These are phyloP conservation scores for Aegithalos caudatus DNA, from an alignment of 2,113 vertebrate genomes.

Conservation along the genomic window DNA sequence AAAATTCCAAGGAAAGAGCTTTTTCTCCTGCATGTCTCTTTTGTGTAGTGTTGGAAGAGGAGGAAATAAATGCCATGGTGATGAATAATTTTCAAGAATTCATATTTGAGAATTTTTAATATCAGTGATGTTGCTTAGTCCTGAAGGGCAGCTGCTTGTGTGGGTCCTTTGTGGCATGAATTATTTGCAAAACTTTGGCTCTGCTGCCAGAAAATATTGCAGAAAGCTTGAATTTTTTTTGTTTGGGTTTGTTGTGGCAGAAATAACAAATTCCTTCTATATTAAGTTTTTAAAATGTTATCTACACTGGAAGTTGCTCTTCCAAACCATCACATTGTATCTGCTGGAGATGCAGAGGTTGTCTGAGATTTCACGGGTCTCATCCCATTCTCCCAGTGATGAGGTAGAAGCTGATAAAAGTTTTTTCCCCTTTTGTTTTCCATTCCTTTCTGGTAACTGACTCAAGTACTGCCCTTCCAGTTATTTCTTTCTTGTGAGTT, in stretches of 20 bases:
- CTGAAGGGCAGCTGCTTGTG: neutral
- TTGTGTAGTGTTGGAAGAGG: neutral
- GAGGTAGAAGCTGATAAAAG: neutral
- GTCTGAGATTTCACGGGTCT: neutral
- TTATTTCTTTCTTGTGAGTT: neutral
- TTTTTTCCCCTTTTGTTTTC: neutral
- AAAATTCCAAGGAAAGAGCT: neutral
- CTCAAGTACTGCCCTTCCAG: neutral
- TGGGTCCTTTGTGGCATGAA: neutral
- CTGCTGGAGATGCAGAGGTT: neutral
- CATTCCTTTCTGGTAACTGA: neutral
- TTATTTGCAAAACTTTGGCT: neutral
- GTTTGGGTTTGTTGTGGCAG: neutral
- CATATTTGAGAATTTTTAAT: neutral
- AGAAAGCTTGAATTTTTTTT: neutral
- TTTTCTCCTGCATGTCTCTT: neutral
- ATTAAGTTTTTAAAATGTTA: neutral
- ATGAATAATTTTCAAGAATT: neutral
- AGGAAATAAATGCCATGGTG: neutral
- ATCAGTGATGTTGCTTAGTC: neutral
- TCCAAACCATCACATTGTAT: fast-evolving
- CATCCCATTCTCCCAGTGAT: neutral
- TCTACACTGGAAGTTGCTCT: neutral
- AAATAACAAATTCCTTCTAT: neutral
- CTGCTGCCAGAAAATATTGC: neutral